phyloP scores from a whole-genome alignment of 1,140 invertebrate genomes.

The Oedothorax gibbosus region DNA sequence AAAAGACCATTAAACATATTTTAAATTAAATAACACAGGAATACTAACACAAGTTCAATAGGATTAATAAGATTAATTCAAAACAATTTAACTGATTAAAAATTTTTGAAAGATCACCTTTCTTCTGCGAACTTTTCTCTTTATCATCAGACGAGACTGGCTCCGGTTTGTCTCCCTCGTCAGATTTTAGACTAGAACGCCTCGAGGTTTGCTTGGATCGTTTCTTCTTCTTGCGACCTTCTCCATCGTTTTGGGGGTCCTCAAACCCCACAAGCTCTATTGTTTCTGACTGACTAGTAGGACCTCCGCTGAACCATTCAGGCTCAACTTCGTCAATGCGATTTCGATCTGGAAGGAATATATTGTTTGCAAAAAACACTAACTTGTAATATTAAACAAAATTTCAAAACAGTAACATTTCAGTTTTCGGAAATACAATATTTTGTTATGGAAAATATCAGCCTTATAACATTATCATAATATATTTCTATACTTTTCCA shows the following conservation, averaged over 20 bases:
- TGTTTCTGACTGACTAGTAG: conserved; percentile 90
- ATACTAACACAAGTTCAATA: too few relatives aligned
- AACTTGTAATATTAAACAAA: too few relatives aligned
- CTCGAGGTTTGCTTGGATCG: conserved; percentile 56
- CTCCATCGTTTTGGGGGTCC: conserved; percentile 65
- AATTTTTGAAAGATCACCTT: too few relatives aligned
- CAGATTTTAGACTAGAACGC: conserved; percentile 40
- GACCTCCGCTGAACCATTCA: conserved; percentile 84
- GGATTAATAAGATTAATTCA: too few relatives aligned
- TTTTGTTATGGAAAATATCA: too few relatives aligned
- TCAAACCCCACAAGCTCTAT: conserved; percentile 94
- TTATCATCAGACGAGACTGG: not conserved
- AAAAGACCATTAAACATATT: too few relatives aligned
- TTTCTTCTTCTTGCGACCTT: conserved; percentile 61
- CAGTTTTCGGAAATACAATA: too few relatives aligned
- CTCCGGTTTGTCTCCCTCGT: conserved; percentile 43
- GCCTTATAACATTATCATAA: too few relatives aligned
- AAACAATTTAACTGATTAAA: too few relatives aligned
- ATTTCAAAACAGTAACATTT: too few relatives aligned
- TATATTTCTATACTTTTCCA: too few relatives aligned
- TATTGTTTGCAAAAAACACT: not conserved
- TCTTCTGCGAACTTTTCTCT: conserved; percentile 22
- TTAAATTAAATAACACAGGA: too few relatives aligned
- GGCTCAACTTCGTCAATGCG: conserved; percentile 68
- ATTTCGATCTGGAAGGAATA: conserved; percentile 26